Evolutionary conservation across 2,888 invertebrate species (phyloP).

Genomic region (Drosophila macrospina): DNA sequence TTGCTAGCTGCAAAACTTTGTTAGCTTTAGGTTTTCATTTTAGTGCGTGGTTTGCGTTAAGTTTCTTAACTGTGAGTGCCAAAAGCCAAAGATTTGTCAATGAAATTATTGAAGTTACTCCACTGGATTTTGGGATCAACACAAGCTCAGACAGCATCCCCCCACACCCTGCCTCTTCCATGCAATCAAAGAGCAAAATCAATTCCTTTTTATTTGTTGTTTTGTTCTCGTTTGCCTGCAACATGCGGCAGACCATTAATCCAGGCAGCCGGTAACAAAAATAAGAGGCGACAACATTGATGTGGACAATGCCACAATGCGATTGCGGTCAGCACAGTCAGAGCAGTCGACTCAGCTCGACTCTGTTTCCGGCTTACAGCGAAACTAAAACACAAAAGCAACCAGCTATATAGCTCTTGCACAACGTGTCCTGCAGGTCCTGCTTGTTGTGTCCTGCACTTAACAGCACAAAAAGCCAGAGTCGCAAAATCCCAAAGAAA

Average conservation of each 20-base stretch:
- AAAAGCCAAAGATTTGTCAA: constrained; percentile 67
- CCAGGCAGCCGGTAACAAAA: constrained; percentile 66
- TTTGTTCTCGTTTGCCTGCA: constrained; percentile 15
- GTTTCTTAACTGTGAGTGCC: constrained; percentile 59
- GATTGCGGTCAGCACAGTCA: constrained; percentile 70
- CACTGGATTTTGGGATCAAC: constrained; percentile 6
- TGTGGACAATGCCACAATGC: constrained; percentile 80
- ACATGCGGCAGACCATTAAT: constrained; percentile 62
- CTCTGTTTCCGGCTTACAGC: constrained; percentile 72
- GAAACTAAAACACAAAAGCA: constrained; percentile 77
- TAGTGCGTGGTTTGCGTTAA: constrained; percentile 58
- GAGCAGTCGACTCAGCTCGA: constrained; percentile 19
- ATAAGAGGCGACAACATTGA: constrained; percentile 79
- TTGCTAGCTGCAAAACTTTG: constrained; percentile 62
- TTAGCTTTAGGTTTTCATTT: constrained; percentile 68
- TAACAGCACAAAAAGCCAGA: constrained; percentile 59
- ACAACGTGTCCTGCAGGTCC: constrained; percentile 40
- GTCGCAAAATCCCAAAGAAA: constrained; percentile 72
- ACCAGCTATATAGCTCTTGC: constrained; percentile 17
- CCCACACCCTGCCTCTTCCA: constrained; percentile 7
- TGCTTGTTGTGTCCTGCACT: constrained; percentile 66
- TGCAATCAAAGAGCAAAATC: constrained; percentile 59
- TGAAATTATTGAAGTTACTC: constrained; percentile 60
- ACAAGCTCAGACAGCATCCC: background rate
- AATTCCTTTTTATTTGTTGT: constrained; percentile 30